phyloP scores from a whole-genome alignment of 2,888 invertebrate genomes.

The Pterobdella sp. region DNA sequence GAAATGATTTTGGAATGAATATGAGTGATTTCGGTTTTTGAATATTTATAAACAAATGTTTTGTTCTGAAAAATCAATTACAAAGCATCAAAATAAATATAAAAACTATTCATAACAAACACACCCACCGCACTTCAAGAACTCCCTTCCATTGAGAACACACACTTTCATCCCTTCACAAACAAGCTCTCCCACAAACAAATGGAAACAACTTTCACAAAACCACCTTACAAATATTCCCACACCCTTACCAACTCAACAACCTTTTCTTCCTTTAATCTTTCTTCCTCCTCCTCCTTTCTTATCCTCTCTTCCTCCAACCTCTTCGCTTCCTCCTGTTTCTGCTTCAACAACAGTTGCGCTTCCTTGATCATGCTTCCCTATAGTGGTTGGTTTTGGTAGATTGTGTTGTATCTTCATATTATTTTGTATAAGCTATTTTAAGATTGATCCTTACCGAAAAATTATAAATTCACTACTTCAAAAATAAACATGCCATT shows the following conservation, averaged over 20 bases:
- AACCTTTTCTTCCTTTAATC: conserved; percentile 55
- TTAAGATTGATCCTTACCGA: no score
- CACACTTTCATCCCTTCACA: neutral
- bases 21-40: neutral
- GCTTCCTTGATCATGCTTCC: conserved; percentile 50
- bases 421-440: no score
- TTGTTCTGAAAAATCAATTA: neutral
- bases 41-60: no score
- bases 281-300: conserved; percentile 47
- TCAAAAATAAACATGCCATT: conserved; percentile 33
- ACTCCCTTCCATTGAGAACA: neutral
- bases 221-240: no score
- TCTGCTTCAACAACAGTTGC: conserved; percentile 47
- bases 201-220: no score
- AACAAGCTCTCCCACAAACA: no score
- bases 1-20: conserved; percentile 34
- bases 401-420: no score
- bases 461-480: no score
- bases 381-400: conserved; percentile 36
- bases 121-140: neutral
- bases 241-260: neutral
- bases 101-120: neutral
- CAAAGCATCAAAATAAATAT: neutral
- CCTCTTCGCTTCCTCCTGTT: conserved; percentile 45
- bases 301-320: conserved; percentile 42